These are phyloP conservation scores for Promerops cafer DNA, from an alignment of 2,113 vertebrate species.

Conservation along the genomic window DNA sequence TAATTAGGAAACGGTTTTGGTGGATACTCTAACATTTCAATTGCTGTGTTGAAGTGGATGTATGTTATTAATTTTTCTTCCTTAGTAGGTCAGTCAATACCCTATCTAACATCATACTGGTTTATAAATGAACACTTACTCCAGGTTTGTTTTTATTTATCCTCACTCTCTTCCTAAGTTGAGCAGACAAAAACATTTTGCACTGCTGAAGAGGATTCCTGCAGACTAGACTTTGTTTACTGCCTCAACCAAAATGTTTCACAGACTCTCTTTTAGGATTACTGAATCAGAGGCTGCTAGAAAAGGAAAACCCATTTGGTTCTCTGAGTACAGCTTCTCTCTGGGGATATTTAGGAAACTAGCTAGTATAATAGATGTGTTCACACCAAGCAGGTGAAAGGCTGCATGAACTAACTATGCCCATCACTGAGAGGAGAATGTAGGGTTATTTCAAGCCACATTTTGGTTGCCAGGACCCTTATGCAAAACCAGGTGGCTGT, in stretches of 20 bases:
- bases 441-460: neutral
- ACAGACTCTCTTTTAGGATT: neutral
- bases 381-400: neutral
- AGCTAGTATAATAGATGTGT: neutral
- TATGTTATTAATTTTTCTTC: neutral
- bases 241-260: neutral
- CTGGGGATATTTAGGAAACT: neutral
- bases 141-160: neutral
- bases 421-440: neutral
- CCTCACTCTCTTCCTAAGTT: neutral
- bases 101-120: neutral
- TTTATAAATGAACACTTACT: neutral
- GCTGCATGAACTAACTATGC: neutral
- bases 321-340: neutral
- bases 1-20: slow-evolving; percentile 4
- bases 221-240: neutral
- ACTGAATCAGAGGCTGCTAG: neutral
- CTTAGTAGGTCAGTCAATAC: neutral
- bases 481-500: neutral
- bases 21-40: neutral
- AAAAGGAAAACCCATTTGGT: neutral
- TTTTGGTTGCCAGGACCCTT: neutral
- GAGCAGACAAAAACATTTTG: neutral
- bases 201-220: neutral
- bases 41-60: neutral